Percentiles rank a stretch among this genome's conserved stretches.
These are phyloP conservation scores for Xiphophorus couchianus DNA, from an alignment of 2,113 vertebrate species.

Conservation along the genomic window DNA sequence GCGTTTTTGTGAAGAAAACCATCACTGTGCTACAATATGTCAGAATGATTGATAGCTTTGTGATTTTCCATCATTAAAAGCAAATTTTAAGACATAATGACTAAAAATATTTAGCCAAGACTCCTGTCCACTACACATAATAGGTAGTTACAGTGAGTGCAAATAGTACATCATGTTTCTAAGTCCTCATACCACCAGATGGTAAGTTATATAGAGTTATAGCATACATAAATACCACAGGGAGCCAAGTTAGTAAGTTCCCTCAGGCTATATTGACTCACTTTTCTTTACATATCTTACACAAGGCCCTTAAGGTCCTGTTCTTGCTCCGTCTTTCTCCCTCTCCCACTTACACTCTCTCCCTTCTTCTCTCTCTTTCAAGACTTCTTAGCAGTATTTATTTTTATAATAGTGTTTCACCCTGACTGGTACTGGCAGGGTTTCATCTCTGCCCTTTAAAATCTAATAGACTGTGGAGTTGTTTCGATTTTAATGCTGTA, in stretches of 20 bases:
- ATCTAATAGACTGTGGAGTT: conserved; percentile 32
- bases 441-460: conserved; percentile 16
- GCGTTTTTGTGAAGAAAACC: not conserved
- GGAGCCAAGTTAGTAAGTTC: conserved; percentile 33
- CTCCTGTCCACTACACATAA: not conserved
- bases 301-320: conserved; percentile 23
- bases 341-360: not conserved
- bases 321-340: conserved; percentile 2
- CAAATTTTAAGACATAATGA: not conserved
- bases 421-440: conserved; percentile 30
- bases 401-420: conserved; percentile 43
- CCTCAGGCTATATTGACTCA: conserved; percentile 41
- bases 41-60: not conserved
- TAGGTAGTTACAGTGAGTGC: conserved; percentile 2
- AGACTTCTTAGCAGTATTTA: conserved; percentile 39
- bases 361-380: not conserved
- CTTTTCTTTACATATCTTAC: conserved; percentile 46
- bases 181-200: conserved; percentile 6
- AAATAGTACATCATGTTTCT: conserved; percentile 20
- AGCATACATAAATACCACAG: conserved; percentile 37
- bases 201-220: conserved; percentile 14
- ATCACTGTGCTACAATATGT: too few relatives aligned
- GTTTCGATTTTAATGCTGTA: conserved; percentile 41
- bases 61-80: not conserved
- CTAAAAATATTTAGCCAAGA: not conserved